These are phyloP conservation scores for Dasypogon diadema DNA, from an alignment of 2,888 invertebrate species.

Conservation along the genomic window DNA sequence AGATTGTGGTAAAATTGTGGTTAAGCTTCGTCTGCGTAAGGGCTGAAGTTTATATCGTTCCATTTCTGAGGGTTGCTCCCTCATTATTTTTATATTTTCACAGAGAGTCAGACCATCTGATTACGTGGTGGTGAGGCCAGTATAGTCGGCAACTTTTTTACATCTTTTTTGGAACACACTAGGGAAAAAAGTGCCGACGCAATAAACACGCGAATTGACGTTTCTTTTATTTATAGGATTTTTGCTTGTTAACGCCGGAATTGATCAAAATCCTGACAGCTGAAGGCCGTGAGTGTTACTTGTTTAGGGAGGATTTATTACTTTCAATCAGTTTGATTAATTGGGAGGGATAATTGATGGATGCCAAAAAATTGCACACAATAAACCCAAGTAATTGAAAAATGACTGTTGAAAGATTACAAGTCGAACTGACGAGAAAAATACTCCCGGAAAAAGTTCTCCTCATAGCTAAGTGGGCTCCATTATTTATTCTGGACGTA, in stretches of 20 bases:
- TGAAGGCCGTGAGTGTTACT: not conserved
- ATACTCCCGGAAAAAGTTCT: too few species aligned
- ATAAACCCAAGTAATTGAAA: too few species aligned
- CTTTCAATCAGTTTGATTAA: conserved; percentile 29
- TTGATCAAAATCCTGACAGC: not conserved
- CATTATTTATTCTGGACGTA: too few species aligned
- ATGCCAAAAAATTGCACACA: not conserved
- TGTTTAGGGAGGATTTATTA: not conserved
- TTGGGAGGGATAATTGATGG: conserved; percentile 1
- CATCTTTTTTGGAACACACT: not conserved
- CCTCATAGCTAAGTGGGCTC: too few species aligned
- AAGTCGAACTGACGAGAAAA: too few species aligned
- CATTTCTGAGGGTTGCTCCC: conserved; percentile 16
- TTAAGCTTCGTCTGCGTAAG: conserved; percentile 41
- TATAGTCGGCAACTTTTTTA: conserved; percentile 1
- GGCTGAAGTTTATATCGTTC: conserved; percentile 11
- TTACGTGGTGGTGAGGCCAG: not conserved
- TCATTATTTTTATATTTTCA: conserved; percentile 26
- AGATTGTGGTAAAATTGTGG: conserved; percentile 56
- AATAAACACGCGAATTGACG: conserved; percentile 35
- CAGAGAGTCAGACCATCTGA: not conserved
- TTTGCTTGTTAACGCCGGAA: not conserved
- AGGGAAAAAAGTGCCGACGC: conserved; percentile 26
- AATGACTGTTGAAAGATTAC: too few species aligned
- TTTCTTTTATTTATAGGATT: conserved; percentile 35